Base-by-base conservation (phyloP, 2,113 vertebrate species). In the Megaleporinus macrocephalus region DNA sequence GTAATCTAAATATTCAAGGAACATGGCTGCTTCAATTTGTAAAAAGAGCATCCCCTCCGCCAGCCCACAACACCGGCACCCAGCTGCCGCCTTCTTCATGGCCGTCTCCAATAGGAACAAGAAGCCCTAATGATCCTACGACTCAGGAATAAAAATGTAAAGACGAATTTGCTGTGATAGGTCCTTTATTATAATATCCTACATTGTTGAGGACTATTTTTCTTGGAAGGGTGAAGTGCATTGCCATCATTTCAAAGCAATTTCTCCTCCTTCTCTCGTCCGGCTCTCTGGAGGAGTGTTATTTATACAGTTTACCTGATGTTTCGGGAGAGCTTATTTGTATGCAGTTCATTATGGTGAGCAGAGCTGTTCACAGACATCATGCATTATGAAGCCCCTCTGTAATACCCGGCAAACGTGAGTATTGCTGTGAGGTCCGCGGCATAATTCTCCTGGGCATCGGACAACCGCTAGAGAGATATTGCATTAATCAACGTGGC, bases 1-100 rank as follows among this genome's bases (percentile, higher is more conserved):
- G 85, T 89, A 78, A 88, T 88, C 77, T 79, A 85, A 89, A 87
- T 84, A 86, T 87, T 73, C 88, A 87, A 83, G 61, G 49, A 80
- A 65, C 55, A 69, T 1, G 27, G 57, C 65, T 16, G 29, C 61
- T 81, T 82, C 26, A 57, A 73, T 79, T 73, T 76, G 83, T 47
- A 30, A 71, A 62, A 76, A 82, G 29, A 47, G 24, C 30, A 15
- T 49, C 24, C 18, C 16, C 0, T 47, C 61, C 20, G 14, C 9
- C n/a, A 18, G 49, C 27, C 44, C 36, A 74, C 73, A 47, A 15
- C 59, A 44, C n/a, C 14, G n/a, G 18, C 51, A 22, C 14, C 53
- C 53, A 55, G 53, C 53, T 55, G 53, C 22, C 9, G 33, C 61
- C 29, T 1, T 41, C 71, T 36, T 69, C 70, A 29, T 62, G 49